phyloP scores from a whole-genome alignment of 2,113 vertebrate genomes.

The Rhabdornis inornatus region DNA sequence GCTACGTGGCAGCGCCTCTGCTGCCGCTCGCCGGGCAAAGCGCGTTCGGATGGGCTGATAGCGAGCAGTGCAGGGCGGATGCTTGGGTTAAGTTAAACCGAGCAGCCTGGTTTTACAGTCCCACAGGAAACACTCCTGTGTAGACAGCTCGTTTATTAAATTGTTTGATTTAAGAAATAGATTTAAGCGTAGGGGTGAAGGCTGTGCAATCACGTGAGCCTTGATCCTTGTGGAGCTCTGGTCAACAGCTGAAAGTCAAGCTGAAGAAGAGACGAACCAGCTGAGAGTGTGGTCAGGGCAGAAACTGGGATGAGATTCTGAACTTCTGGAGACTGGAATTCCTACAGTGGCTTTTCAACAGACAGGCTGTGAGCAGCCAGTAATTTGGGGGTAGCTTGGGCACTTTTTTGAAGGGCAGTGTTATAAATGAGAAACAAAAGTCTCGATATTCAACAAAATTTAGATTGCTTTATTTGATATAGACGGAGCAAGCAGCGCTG shows the following conservation, averaged over 20 bases:
- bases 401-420: not conserved
- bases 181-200: not conserved
- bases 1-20: not conserved
- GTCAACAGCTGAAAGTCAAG: not conserved
- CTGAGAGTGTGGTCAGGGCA: not conserved
- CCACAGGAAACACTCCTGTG: not conserved
- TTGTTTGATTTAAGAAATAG: not conserved
- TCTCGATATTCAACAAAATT: too few relatives aligned
- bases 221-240: not conserved
- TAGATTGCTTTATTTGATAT: too few relatives aligned
- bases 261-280: not conserved
- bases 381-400: not conserved
- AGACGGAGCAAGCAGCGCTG: too few relatives aligned
- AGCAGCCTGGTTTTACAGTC: not conserved
- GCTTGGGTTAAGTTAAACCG: not conserved
- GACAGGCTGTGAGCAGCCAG: not conserved
- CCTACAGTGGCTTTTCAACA: not conserved
- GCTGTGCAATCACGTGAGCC: not conserved
- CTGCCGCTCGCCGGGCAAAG: not conserved
- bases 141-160: not conserved
- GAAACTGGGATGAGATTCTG: not conserved
- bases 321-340: fast-evolving
- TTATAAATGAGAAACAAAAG: too few relatives aligned
- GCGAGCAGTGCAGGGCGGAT: not conserved
- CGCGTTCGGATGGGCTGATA: not conserved